Base-by-base conservation (phyloP, 2,113 vertebrate species). In the Paedocypris sp. region DNA sequence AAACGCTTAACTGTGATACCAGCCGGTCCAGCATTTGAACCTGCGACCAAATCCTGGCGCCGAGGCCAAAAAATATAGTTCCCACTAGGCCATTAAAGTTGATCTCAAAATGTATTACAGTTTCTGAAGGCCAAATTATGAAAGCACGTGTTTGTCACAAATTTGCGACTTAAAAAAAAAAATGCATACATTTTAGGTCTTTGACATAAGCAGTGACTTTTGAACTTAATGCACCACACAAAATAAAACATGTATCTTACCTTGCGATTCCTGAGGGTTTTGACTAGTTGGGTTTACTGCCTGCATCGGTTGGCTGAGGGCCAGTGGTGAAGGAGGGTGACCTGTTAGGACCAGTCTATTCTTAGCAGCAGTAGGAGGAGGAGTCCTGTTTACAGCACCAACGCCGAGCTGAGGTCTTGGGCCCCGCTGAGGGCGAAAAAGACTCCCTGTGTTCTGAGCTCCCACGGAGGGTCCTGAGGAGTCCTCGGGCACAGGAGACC, bases 391-490 rank as follows among this genome's bases (percentile, higher is more conserved):
- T 73, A 95, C 88, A 0, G 93, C 95, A 0, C 94, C 94, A 58
- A 98, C 70, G 13, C 94, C 95, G 43, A 97, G 25, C 77, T 91
- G 90, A 20, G 90, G 89, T 66, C 92, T 93, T 15, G 97, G 82
- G 31, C 91, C 89, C 85, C 94, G 85, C 73, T 89, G 80, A 1
- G 91, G 86, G 3, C 88, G 86, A 66, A 91, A 86, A 69, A 94
- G 87, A 60, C 82, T 88, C 79, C n/a, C 64, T 70, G 10, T 73
- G 70, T 67, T 74, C 49, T 80, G 81, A 58, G 64, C 26, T 2
- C 58, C 60, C 1, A 69, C 66, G 32, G 67, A 72, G 8, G 71
- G 6, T 62, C 79, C 77, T 32, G 74, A 18, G 0, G 62, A 18
- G 1, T 82, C 79, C 28, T 85, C 82, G 2, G 71, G 32, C 29